These are phyloP conservation scores for Deilephila elpenor DNA, from an alignment of 2,888 invertebrate genomes.

Conservation along the genomic window DNA sequence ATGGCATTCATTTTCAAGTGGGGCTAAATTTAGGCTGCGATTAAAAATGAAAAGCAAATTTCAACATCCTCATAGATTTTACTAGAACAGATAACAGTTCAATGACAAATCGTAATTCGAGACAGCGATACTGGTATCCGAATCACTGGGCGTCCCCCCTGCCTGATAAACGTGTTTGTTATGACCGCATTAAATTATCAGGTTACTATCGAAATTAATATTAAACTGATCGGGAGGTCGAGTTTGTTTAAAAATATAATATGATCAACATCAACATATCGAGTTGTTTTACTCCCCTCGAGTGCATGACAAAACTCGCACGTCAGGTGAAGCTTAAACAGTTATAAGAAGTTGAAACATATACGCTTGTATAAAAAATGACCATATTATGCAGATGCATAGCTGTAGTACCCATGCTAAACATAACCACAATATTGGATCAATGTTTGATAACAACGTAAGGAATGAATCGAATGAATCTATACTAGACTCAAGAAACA, in stretches of 20 bases:
- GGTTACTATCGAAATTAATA: conserved; percentile 17
- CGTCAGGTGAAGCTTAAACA: too few relatives aligned
- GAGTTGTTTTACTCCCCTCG: background rate
- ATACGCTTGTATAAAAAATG: too few relatives aligned
- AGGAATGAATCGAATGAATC: too few relatives aligned
- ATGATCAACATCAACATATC: background rate
- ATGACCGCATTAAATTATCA: conserved; percentile 25
- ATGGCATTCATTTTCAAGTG: too few relatives aligned
- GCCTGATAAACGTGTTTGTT: conserved; percentile 27
- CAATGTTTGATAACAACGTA: too few relatives aligned
- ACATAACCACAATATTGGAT: too few relatives aligned
- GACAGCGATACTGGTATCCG: conserved; percentile 2
- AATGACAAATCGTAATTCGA: conserved; percentile 29
- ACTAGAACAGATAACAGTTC: conserved; percentile 23
- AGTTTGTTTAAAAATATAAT: conserved; percentile 16
- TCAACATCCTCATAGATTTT: background rate
- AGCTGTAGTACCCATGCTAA: too few relatives aligned
- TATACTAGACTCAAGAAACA: too few relatives aligned
- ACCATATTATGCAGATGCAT: too few relatives aligned
- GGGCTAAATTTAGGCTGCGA: too few relatives aligned
- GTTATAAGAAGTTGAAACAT: too few relatives aligned
- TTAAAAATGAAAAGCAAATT: background rate
- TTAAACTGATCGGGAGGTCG: conserved; percentile 9
- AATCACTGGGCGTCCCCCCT: conserved; percentile 27
- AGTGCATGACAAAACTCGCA: too few relatives aligned